Conservation (phyloP, 2,888 invertebrate genomes). For the Brachypalpus laphriformis region DNA sequence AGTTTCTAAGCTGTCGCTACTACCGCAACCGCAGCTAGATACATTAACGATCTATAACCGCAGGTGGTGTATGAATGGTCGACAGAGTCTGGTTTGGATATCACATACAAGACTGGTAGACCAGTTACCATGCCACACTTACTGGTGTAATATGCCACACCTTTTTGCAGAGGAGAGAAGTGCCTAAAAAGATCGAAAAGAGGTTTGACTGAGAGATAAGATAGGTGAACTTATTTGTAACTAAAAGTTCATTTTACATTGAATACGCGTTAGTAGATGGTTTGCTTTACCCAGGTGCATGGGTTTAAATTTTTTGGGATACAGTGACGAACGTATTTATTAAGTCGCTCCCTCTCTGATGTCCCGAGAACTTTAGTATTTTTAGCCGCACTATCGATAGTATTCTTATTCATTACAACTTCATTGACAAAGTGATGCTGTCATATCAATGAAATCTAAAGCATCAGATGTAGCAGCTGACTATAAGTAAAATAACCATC, state of each 20-base stretch:
- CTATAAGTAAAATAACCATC: too few species aligned
- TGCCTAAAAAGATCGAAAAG: background rate
- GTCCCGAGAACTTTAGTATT: too few species aligned
- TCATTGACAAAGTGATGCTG: too few species aligned
- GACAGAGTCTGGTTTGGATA: background rate
- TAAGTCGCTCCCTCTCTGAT: too few species aligned
- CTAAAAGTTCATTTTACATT: background rate
- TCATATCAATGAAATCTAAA: too few species aligned
- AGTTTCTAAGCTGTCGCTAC: background rate
- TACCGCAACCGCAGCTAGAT: conserved; percentile 1
- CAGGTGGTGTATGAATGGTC: background rate
- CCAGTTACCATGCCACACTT: background rate
- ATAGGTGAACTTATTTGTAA: background rate
- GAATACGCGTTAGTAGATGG: background rate
- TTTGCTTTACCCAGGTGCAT: too few species aligned
- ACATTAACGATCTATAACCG: background rate
- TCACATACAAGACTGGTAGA: background rate
- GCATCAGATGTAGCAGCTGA: too few species aligned
- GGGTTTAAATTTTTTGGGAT: too few species aligned
- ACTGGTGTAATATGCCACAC: background rate
- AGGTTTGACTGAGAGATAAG: background rate
- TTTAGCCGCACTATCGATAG: too few species aligned
- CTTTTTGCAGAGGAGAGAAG: background rate
- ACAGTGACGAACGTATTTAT: too few species aligned
- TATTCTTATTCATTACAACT: too few species aligned